Evolutionary conservation across 1,140 invertebrate species (phyloP), one percentile per base, ranked within the genome.

Genomic region (Andricus grossulariae): DNA sequence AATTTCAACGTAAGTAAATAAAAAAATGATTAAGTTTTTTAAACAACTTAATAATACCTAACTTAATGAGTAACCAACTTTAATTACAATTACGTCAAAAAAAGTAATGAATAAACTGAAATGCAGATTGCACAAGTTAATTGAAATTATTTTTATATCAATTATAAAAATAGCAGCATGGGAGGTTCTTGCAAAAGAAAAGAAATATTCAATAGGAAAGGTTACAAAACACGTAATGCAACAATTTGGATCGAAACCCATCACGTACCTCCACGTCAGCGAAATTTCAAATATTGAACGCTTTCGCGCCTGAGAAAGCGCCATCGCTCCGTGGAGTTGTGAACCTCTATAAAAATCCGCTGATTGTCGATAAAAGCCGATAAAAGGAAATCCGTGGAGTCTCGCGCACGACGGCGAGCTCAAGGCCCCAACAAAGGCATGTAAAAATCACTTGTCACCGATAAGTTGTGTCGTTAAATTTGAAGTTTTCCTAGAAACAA

Each of bases 301-400:
- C 32, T 66, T 15, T 32, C 60, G 60, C 60, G 15, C 15, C 2
- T 2, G n/a, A 11, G 39, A 76, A 16, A 32, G 70, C 82, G 80
- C 57, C 85, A 86, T 85, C 87, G 86, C 25, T 32, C 71, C 77
- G 72, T 50, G 60, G 21, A 71, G 19, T 12, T 11, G 16, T 6
- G 66, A 75, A 87, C 66, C 60, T 76, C 45, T 50, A 73, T 45
- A 83, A 80, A 84, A 88, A 82, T 85, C 70, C 77, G 72, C 83
- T 77, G 81, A 79, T 86, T 83, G 87, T 82, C 88, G 87, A 88
- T 88, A 89, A 87, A 87, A 88, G 88, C 82, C 88, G 87, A 88
- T 88, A 89, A 87, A 87, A 88, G 88, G 87, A 88, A 89, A 89
- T 87, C 78, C 80, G 85, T 85, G 73, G 80, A 79, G 78, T 66